phyloP scores from a whole-genome alignment of 2,113 vertebrate species.

The Neotoma lepida region DNA sequence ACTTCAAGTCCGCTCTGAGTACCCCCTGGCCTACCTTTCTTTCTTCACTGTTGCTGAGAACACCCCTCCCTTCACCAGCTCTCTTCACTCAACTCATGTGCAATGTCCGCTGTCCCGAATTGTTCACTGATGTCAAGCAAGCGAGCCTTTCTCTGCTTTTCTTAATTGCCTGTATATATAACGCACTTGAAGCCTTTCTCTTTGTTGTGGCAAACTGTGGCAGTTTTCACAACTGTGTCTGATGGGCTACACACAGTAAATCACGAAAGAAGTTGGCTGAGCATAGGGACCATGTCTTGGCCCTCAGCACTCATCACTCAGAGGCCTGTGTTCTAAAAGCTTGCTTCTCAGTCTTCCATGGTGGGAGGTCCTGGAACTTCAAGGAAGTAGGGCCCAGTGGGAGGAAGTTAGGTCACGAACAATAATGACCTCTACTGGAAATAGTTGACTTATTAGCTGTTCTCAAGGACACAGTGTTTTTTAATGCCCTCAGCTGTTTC shows the following conservation, averaged over 20 bases:
- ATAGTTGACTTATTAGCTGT: background rate
- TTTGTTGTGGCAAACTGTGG: background rate
- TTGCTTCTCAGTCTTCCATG: background rate
- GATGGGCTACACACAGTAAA: background rate
- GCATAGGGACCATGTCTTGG: background rate
- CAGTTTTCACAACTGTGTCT: background rate
- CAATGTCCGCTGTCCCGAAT: background rate
- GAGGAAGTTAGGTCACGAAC: background rate
- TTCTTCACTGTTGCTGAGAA: background rate
- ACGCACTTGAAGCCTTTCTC: background rate
- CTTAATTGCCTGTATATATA: background rate
- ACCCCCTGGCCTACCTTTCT: accelerated
- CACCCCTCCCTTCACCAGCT: background rate
- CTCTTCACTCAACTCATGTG: background rate
- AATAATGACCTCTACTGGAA: background rate
- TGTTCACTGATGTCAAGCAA: background rate
- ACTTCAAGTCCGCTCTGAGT: background rate
- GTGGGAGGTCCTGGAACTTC: background rate
- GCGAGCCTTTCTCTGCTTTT: background rate
- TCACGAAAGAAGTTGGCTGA: background rate
- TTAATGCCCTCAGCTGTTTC: background rate
- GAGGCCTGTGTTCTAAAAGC: background rate
- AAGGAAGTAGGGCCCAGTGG: background rate
- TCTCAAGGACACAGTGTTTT: background rate
- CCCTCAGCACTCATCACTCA: background rate